Base-by-base conservation (phyloP, 2,888 invertebrate genomes). In the Cepaea hortensis region DNA sequence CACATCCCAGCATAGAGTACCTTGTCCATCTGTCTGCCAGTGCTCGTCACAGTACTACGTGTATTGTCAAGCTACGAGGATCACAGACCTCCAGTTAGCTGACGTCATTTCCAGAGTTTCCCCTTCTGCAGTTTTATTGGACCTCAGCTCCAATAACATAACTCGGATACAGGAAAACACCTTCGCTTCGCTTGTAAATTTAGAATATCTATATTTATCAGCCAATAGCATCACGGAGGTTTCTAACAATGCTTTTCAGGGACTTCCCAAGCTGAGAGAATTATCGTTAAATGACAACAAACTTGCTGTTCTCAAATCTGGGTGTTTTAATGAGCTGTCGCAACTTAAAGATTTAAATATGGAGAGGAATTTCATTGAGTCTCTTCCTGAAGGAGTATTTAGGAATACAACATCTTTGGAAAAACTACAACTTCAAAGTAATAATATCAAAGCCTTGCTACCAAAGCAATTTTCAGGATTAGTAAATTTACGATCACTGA, bases 21-120 rank as follows among this genome's bases (percentile, higher is more conserved):
- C 88, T 75, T 92, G 92, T 88, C 92, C 92, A 61, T 50, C 85
- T n/a, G 72, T 83, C 18, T 92, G 92, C 87, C 87, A 81, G 3
- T 92, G 92, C 88, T 85, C 88, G 35, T 87, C 88, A 68, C 86
- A 88, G 18, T 89, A 90, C 81, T 91, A 91, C 81, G 90, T 91
- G 1, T 91, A 92, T 87, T 92, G 92, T 86, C 90, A 91, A 84
- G 86, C 88, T 68, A 73, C 84, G 1, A 86, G 89, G 18, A 85
- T 92, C 55, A 87, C 87, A 3, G 89, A 90, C 73, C 81, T 80
- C 15, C 82, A 89, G 11, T 73, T 92, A n/a, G 23, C 46, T 2
- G 79, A 75, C 0, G 83, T 90, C 11, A 48, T 91, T 11, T n/a
- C 77, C 11, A 50, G 68, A 20, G 88, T 91, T 13, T 90, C 92